phyloP scores from a whole-genome alignment of 2,888 invertebrate species.

The Drosophila niveifrons region DNA sequence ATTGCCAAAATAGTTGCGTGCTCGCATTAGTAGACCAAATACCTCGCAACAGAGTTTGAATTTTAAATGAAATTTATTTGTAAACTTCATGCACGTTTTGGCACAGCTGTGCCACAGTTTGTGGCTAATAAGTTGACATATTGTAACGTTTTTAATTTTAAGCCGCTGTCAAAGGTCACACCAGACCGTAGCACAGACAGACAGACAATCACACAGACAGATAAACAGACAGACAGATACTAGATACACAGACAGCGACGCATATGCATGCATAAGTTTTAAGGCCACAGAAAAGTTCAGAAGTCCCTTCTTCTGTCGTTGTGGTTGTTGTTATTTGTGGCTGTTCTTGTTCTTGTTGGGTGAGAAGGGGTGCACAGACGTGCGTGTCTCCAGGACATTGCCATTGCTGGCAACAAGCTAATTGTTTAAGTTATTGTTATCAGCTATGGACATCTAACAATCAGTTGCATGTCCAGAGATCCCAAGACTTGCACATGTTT shows the following conservation, averaged over 20 bases:
- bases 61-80: slow-evolving; percentile 72
- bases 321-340: slow-evolving; percentile 1
- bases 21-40: slow-evolving; percentile 54
- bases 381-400: slow-evolving; percentile 57
- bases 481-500: slow-evolving; percentile 44
- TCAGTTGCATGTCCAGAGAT: slow-evolving; percentile 42
- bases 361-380: slow-evolving; percentile 23
- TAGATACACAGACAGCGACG: slow-evolving; percentile 27
- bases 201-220: slow-evolving; percentile 19
- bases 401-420: slow-evolving; percentile 46
- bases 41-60: slow-evolving; percentile 48
- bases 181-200: slow-evolving; percentile 29
- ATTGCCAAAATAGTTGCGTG: slow-evolving; percentile 75
- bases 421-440: slow-evolving; percentile 64
- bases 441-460: slow-evolving; percentile 45
- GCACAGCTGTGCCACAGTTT: slow-evolving; percentile 32
- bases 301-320: slow-evolving; percentile 40
- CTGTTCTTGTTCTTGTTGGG: not conserved
- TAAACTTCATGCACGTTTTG: slow-evolving; percentile 59
- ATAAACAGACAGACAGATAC: slow-evolving; percentile 25
- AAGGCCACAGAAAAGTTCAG: slow-evolving; percentile 56
- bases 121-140: slow-evolving; percentile 63
- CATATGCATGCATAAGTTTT: slow-evolving; percentile 60
- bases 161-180: slow-evolving; percentile 59
- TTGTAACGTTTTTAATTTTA: slow-evolving; percentile 59